A percentile compares a stretch with the other conserved stretches of the same genome.
Conservation (phyloP, 2,797 vertebrate species). For the Echeneis naucrates region DNA sequence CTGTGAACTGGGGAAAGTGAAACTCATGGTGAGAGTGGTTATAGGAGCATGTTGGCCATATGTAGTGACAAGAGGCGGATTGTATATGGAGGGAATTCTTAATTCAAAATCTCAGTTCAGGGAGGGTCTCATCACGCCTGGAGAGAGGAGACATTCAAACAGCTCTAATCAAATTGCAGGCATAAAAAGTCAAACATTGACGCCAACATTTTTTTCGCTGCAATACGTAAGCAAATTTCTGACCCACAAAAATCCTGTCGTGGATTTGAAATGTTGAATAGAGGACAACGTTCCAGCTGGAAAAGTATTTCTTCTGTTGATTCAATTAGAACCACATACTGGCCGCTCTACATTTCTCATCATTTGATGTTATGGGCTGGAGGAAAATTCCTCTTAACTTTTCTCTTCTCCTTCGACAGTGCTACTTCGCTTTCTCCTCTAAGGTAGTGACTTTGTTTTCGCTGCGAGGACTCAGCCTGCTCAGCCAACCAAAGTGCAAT, state of each 20-base stretch:
- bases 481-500: slow-evolving; percentile 17
- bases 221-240: slow-evolving; percentile 51
- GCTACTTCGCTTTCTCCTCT: slow-evolving; percentile 19
- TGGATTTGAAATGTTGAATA: slow-evolving; percentile 62
- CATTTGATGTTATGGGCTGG: slow-evolving; percentile 56
- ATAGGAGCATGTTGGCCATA: slow-evolving; percentile 14
- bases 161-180: slow-evolving; percentile 43
- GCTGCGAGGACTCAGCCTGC: slow-evolving; percentile 34
- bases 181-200: slow-evolving; percentile 34
- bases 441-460: slow-evolving; percentile 27
- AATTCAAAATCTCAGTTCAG: background rate
- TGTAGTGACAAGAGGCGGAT: slow-evolving; percentile 14
- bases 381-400: slow-evolving; percentile 62
- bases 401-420: slow-evolving; percentile 18
- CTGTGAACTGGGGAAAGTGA: slow-evolving; percentile 30
- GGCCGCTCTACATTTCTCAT: slow-evolving; percentile 56
- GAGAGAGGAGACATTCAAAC: slow-evolving; percentile 45
- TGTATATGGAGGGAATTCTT: slow-evolving; percentile 14
- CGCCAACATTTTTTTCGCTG: slow-evolving; percentile 33
- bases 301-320: slow-evolving; percentile 66
- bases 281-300: slow-evolving; percentile 66
- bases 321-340: slow-evolving; percentile 69
- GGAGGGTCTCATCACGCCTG: slow-evolving; percentile 18
- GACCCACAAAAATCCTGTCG: slow-evolving; percentile 57
- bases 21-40: slow-evolving; percentile 39